phyloP scores from a whole-genome alignment of 1,140 invertebrate genomes.

The Venustaconcha ellipsiformis region DNA sequence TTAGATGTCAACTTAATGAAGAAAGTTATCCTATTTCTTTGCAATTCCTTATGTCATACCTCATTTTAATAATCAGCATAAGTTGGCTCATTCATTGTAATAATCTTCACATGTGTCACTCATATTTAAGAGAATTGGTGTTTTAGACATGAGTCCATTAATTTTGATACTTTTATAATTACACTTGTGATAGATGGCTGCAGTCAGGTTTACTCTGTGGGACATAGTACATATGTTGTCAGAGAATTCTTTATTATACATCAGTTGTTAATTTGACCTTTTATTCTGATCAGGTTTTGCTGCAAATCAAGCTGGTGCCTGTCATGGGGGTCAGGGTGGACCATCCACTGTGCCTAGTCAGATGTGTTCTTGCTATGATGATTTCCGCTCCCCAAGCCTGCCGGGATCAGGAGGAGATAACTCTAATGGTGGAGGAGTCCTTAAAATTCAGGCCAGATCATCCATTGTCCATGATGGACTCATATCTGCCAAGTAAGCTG shows the following conservation, averaged over 20 bases:
- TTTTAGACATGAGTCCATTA: too few relatives aligned
- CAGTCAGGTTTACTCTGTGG: neutral
- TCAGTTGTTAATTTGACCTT: slow-evolving; percentile 2
- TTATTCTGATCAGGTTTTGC: neutral
- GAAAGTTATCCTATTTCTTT: too few relatives aligned
- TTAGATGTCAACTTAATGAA: too few relatives aligned
- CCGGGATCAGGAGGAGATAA: slow-evolving; percentile 37
- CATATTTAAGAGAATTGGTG: too few relatives aligned
- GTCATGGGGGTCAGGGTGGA: slow-evolving; percentile 55
- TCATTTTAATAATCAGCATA: too few relatives aligned
- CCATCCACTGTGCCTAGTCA: neutral
- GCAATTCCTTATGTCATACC: too few relatives aligned
- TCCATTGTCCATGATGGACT: slow-evolving; percentile 26
- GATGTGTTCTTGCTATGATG: slow-evolving; percentile 36
- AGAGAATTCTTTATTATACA: neutral
- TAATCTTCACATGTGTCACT: too few relatives aligned
- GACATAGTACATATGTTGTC: neutral
- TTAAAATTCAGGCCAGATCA: slow-evolving; percentile 28
- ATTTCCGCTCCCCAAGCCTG: slow-evolving; percentile 33
- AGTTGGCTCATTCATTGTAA: too few relatives aligned
- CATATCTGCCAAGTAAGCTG: slow-evolving; percentile 33
- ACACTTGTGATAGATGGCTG: neutral
- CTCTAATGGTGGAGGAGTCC: slow-evolving; percentile 42
- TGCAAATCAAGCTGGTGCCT: slow-evolving; percentile 33
- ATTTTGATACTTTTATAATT: too few relatives aligned